Evolutionary conservation across 2,888 invertebrate species (phyloP).

Genomic region (Pristionchus arcanus): DNA sequence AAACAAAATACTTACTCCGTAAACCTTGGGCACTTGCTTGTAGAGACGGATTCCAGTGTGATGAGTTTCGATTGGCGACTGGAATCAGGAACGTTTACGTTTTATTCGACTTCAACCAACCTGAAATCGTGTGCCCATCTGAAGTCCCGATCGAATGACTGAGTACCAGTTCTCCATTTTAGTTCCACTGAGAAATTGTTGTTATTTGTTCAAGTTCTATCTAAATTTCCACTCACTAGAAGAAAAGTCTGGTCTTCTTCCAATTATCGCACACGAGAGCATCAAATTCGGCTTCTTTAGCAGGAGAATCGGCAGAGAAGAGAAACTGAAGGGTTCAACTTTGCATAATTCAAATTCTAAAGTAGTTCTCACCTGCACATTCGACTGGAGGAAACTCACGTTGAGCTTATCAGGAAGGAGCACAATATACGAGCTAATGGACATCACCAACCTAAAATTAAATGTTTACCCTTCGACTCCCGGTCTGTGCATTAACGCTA

Average conservation of each 20-base stretch:
- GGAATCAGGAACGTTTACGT: too few relatives aligned
- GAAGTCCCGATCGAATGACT: slow-evolving; percentile 41
- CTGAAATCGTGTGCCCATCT: background rate
- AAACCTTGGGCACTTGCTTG: too few relatives aligned
- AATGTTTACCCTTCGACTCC: too few relatives aligned
- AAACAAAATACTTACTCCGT: too few relatives aligned
- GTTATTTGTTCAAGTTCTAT: background rate
- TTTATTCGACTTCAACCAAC: too few relatives aligned
- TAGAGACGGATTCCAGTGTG: too few relatives aligned
- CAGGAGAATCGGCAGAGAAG: slow-evolving; percentile 29
- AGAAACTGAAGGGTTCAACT: background rate
- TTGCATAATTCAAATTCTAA: background rate
- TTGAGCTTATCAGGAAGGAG: background rate
- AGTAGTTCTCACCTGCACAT: background rate
- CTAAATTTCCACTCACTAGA: background rate
- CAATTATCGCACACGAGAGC: background rate
- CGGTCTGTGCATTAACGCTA: too few relatives aligned
- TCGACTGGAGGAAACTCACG: background rate
- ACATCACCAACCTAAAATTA: slow-evolving; percentile 12
- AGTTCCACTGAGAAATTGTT: background rate
- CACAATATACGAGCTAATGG: slow-evolving; percentile 28
- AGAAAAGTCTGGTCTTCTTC: slow-evolving; percentile 26
- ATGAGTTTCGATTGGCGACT: too few relatives aligned
- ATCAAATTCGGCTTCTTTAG: slow-evolving; percentile 47
- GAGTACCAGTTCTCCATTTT: slow-evolving; percentile 45